These are phyloP conservation scores for Ischnura elegans DNA, from an alignment of 2,888 invertebrate genomes.

Conservation along the genomic window DNA sequence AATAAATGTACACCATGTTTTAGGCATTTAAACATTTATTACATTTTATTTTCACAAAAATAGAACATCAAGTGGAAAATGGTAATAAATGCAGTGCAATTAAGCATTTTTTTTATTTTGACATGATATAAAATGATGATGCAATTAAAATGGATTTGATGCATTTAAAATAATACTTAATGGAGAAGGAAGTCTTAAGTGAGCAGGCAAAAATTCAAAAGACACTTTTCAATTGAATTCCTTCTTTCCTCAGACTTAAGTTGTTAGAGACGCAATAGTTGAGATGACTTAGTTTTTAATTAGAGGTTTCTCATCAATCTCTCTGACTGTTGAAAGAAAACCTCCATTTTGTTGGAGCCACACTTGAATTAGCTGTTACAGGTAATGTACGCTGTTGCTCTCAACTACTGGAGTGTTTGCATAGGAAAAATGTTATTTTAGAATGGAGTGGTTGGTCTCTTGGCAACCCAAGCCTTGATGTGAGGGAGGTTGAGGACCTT, in stretches of 20 bases:
- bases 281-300: conserved; percentile 1
- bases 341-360: not conserved
- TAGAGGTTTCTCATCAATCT: not conserved
- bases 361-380: not conserved
- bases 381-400: not conserved
- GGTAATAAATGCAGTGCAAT: conserved; percentile 34
- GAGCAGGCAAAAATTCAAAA: not conserved
- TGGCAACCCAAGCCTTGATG: conserved; percentile 75
- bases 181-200: not conserved
- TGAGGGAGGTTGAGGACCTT: conserved; percentile 73
- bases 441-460: conserved; percentile 74
- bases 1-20: not conserved
- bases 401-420: not conserved
- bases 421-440: conserved; percentile 69
- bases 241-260: not conserved
- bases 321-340: not conserved
- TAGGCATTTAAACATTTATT: conserved; percentile 13
- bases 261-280: not conserved
- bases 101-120: not conserved
- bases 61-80: not conserved
- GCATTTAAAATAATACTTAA: not conserved
- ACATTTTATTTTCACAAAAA: not conserved
- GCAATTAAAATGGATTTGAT: not conserved
- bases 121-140: not conserved
- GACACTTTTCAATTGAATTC: not conserved